phyloP scores from a whole-genome alignment of 2,888 invertebrate genomes.

The Scaptomyza polygonia region DNA sequence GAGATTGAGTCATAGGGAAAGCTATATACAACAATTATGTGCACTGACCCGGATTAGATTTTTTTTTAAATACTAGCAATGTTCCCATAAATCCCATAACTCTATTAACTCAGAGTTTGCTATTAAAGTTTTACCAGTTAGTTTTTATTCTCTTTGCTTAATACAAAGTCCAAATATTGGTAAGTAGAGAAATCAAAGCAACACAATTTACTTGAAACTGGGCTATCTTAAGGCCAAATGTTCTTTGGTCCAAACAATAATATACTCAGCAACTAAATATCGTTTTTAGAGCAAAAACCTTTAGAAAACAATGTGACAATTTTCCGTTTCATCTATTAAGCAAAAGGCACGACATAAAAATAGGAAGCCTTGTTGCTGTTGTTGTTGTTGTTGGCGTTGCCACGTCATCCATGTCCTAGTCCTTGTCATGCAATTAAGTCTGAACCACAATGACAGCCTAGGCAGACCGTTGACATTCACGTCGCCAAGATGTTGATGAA shows the following conservation, averaged over 20 bases:
- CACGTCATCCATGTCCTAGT: constrained; percentile 32
- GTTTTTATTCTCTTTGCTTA: background rate
- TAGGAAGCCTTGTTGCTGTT: background rate
- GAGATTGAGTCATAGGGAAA: constrained; percentile 1
- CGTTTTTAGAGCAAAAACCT: background rate
- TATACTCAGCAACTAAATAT: no score
- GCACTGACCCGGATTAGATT: no score
- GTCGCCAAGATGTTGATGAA: constrained; percentile 27
- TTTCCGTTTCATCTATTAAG: background rate
- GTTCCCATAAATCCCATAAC: no score
- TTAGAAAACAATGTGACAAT: background rate
- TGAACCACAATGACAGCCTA: constrained; percentile 29
- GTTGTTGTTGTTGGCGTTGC: background rate
- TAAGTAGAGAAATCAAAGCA: no score
- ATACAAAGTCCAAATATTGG: no score
- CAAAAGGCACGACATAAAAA: background rate
- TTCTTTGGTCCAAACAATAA: no score
- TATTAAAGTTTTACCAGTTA: background rate
- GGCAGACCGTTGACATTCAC: constrained; percentile 42
- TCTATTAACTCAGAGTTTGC: background rate
- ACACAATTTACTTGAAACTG: no score
- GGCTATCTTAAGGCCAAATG: no score
- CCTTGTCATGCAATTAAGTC: constrained; percentile 52
- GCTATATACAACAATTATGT: constrained; percentile 2
- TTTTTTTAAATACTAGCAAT: no score